A percentile compares a stretch with the other conserved stretches of the same genome.
phyloP scores from a whole-genome alignment of 1,140 invertebrate species.

The Drosophila tani region DNA sequence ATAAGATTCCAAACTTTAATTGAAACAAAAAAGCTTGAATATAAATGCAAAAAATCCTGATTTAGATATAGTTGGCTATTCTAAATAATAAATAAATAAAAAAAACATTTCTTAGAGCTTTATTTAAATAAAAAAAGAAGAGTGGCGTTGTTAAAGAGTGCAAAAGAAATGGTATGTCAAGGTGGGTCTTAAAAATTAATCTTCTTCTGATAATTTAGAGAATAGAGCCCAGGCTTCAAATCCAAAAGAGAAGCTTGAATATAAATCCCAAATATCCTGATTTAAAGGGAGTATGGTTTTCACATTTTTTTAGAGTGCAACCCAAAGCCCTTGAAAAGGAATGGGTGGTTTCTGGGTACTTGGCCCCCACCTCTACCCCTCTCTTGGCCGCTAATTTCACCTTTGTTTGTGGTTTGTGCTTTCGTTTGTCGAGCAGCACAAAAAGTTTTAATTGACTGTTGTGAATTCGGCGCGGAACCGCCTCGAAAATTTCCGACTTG shows the following conservation, averaged over 20 bases:
- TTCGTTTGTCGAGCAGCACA: slow-evolving; percentile 52
- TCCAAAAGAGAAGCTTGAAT: background rate
- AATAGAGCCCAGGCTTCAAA: background rate
- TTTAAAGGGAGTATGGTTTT: too few relatives aligned
- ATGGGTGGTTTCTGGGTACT: background rate
- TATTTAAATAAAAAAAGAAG: too few relatives aligned
- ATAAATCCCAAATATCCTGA: background rate
- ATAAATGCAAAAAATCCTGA: too few relatives aligned
- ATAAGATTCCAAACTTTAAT: too few relatives aligned
- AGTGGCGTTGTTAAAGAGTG: too few relatives aligned
- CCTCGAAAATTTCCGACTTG: slow-evolving; percentile 34
- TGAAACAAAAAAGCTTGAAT: too few relatives aligned
- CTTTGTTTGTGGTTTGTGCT: slow-evolving; percentile 77
- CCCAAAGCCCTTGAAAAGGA: background rate
- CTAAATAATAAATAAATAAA: too few relatives aligned
- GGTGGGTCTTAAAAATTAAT: too few relatives aligned
- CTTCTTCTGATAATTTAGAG: background rate
- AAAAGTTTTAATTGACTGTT: slow-evolving; percentile 83
- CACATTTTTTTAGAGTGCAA: slow-evolving; percentile 4
- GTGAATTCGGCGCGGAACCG: slow-evolving; percentile 46
- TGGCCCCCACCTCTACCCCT: slow-evolving; percentile 11
- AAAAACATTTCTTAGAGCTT: too few relatives aligned
- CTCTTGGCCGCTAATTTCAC: slow-evolving; percentile 63
- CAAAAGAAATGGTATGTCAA: too few relatives aligned
- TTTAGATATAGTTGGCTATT: too few relatives aligned